These are phyloP conservation scores for Atopsyche davidsoni DNA, from an alignment of 1,140 invertebrate species.

Conservation along the genomic window DNA sequence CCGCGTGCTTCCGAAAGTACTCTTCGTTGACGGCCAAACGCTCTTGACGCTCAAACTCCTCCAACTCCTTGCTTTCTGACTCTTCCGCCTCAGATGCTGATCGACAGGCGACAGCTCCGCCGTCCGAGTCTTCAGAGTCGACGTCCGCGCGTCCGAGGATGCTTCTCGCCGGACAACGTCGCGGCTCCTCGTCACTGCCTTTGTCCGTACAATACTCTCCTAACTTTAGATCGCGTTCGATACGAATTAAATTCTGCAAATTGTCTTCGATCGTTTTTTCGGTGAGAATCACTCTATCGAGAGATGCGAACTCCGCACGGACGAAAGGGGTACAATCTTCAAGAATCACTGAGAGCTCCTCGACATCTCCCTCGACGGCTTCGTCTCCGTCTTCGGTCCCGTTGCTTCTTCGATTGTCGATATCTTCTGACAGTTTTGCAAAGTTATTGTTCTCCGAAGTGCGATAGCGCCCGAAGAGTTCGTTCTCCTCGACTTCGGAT, in stretches of 20 bases:
- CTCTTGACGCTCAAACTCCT: constrained; percentile 24
- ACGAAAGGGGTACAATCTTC: background rate
- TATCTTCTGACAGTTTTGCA: background rate
- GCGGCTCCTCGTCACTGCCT: background rate
- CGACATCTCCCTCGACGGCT: background rate
- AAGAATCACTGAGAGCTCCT: background rate
- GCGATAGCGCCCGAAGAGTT: background rate
- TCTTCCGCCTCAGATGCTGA: constrained; percentile 2
- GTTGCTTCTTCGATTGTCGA: background rate
- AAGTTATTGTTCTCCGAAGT: constrained; percentile 4
- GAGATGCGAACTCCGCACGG: background rate
- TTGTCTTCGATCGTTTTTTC: background rate
- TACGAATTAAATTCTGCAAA: background rate
- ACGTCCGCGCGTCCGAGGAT: background rate
- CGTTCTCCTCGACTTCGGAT: background rate
- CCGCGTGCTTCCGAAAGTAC: constrained; percentile 17
- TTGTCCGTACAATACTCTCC: constrained; percentile 4
- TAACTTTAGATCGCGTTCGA: constrained; percentile 8
- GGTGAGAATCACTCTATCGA: too few species aligned
- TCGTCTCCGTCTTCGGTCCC: background rate
- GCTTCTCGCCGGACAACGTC: background rate
- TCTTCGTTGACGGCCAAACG: constrained; percentile 23
- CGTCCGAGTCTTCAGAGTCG: background rate
- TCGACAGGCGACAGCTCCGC: too few species aligned
- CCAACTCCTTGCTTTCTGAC: constrained; percentile 19